Evolutionary conservation across 2,888 invertebrate genomes (phyloP).

Genomic region (Epinotia nisella): DNA sequence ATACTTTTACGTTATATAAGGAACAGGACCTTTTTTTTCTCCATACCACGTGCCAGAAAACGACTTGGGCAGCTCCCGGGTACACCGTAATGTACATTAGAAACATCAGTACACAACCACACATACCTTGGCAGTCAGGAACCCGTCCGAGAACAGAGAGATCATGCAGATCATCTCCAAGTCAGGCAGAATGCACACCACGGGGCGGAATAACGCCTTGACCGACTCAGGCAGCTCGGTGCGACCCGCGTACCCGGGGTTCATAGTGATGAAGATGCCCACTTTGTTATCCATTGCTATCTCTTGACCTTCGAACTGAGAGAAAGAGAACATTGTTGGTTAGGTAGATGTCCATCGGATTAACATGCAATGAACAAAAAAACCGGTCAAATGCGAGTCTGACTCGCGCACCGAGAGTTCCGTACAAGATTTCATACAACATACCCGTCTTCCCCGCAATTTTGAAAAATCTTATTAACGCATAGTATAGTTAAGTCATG

Average conservation of each 20-base stretch:
- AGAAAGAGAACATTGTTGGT: conserved; percentile 9
- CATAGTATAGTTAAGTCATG: no score
- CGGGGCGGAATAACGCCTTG: conserved; percentile 95
- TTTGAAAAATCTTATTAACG: no score
- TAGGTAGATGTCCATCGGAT: background rate
- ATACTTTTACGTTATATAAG: no score
- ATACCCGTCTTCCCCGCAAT: no score
- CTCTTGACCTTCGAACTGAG: conserved; percentile 92
- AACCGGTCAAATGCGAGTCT: no score
- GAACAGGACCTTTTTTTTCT: no score
- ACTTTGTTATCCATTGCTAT: conserved; percentile 93
- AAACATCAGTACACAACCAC: background rate
- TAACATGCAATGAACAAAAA: no score
- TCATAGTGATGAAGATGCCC: conserved; percentile 98
- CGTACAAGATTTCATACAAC: no score
- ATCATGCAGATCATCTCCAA: conserved; percentile 96
- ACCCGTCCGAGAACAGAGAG: conserved; percentile 96
- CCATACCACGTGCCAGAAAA: no score
- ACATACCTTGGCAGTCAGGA: conserved; percentile 92
- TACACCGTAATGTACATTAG: no score
- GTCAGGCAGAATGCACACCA: conserved; percentile 96
- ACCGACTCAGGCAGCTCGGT: conserved; percentile 97
- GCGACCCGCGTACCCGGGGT: conserved; percentile 96
- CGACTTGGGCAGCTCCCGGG: no score
- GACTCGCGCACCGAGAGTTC: no score